Evolutionary conservation across 2,797 vertebrate genomes (phyloP).

Genomic region (Pipistrellus pygmaeus): DNA sequence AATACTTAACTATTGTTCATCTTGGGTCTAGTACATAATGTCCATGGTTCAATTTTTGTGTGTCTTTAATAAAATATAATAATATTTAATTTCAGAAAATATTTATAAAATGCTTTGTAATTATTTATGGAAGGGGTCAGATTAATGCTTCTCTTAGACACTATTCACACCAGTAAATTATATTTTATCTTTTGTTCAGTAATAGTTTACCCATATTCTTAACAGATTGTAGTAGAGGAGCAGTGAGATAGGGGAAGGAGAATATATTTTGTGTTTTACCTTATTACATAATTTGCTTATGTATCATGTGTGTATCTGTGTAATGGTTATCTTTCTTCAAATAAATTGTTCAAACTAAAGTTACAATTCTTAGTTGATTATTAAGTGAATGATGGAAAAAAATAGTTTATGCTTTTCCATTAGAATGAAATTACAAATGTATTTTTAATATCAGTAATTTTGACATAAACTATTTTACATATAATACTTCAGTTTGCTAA

Average conservation of each 20-base stretch:
- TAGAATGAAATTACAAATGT: not conserved
- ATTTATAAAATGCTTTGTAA: conserved; percentile 29
- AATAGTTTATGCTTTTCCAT: not conserved
- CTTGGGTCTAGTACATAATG: not conserved
- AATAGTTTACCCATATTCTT: not conserved
- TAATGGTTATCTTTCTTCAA: not conserved
- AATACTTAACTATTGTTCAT: not conserved
- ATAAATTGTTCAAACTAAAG: not conserved
- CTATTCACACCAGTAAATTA: not conserved
- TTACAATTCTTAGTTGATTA: not conserved
- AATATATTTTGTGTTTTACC: not conserved
- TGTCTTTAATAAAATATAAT: conserved; percentile 28
- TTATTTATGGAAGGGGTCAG: not conserved
- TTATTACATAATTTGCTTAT: not conserved
- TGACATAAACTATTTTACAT: not conserved
- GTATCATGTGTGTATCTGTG: not conserved
- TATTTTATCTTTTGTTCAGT: not conserved
- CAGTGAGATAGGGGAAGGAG: not conserved
- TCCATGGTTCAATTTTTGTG: not conserved
- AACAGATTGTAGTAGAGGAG: not conserved
- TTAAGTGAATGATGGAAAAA: not conserved
- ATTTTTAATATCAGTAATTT: conserved; percentile 20
- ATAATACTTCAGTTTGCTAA: not conserved
- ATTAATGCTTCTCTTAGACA: not conserved
- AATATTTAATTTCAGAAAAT: conserved; percentile 26